phyloP scores from a whole-genome alignment of 2,113 vertebrate genomes.

The Seriola dumerili region DNA sequence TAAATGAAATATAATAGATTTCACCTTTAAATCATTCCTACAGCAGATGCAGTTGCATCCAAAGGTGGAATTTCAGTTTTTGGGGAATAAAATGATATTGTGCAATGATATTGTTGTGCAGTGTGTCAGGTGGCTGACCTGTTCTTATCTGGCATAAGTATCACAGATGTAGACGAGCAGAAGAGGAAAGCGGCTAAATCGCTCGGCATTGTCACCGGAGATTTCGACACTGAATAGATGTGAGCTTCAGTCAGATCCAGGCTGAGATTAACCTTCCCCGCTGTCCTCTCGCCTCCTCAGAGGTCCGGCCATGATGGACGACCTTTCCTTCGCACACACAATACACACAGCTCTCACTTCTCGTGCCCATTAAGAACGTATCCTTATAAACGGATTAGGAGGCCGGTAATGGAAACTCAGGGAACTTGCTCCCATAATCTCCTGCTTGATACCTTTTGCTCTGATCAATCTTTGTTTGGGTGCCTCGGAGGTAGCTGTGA shows the following conservation, averaged over 20 bases:
- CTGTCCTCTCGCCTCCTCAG: slow-evolving; percentile 44
- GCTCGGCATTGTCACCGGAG: slow-evolving; percentile 41
- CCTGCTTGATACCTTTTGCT: slow-evolving; percentile 59
- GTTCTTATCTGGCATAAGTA: neutral
- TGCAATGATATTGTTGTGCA: neutral
- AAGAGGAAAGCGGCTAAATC: slow-evolving; percentile 32
- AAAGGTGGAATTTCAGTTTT: neutral
- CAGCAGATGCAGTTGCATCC: neutral
- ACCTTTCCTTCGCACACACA: slow-evolving; percentile 39
- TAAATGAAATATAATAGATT: neutral
- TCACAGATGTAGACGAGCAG: slow-evolving; percentile 30
- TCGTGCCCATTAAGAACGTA: slow-evolving; percentile 63
- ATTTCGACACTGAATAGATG: slow-evolving; percentile 60
- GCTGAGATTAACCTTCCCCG: slow-evolving; percentile 69
- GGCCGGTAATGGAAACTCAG: slow-evolving; percentile 60
- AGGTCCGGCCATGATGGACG: slow-evolving; percentile 67
- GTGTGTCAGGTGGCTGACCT: neutral
- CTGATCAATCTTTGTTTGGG: slow-evolving; percentile 76
- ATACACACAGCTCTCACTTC: slow-evolving; percentile 21
- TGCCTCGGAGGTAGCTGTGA: slow-evolving; percentile 57
- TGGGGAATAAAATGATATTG: neutral
- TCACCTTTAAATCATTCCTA: neutral
- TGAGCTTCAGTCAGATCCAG: slow-evolving; percentile 43
- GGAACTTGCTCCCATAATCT: slow-evolving; percentile 54
- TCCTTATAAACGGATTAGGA: slow-evolving; percentile 73